A percentile compares a stretch with the other conserved stretches of the same genome.
phyloP scores from a whole-genome alignment of 2,113 vertebrate species.

The Chamaea fasciata region DNA sequence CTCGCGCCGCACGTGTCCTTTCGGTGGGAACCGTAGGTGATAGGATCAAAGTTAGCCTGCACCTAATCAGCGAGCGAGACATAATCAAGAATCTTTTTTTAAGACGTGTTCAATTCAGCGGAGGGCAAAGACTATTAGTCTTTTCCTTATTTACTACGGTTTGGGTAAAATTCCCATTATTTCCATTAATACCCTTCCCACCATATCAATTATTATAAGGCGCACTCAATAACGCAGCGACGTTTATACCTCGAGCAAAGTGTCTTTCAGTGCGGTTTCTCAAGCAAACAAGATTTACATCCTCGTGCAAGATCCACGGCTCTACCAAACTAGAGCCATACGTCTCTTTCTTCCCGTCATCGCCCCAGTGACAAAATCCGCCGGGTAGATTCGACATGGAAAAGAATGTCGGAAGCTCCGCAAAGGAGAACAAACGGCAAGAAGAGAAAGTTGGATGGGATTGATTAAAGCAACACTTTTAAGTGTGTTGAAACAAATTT shows the following conservation, averaged over 20 bases:
- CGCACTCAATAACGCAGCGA: neutral
- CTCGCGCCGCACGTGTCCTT: neutral
- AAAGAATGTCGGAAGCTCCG: conserved; percentile 10
- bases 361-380: conserved; percentile 14
- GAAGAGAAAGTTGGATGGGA: conserved; percentile 23
- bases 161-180: conserved; percentile 51
- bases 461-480: conserved; percentile 48
- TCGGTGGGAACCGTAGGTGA: conserved; percentile 3
- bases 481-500: conserved; percentile 33
- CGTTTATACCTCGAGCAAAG: conserved; percentile 14
- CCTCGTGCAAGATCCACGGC: neutral
- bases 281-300: conserved; percentile 60
- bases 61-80: neutral
- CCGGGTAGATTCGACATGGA: neutral
- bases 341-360: conserved; percentile 13
- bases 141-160: conserved; percentile 48
- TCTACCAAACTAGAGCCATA: conserved; percentile 40
- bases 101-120: conserved; percentile 54
- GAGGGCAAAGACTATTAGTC: conserved; percentile 53
- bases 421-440: conserved; percentile 10
- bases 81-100: conserved; percentile 48
- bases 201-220: conserved; percentile 50
- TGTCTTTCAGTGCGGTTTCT: conserved; percentile 25
- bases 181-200: neutral
- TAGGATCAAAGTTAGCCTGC: conserved; percentile 50